Evolutionary conservation across 2,888 invertebrate species (phyloP).

Genomic region (Callyntrura sp.): DNA sequence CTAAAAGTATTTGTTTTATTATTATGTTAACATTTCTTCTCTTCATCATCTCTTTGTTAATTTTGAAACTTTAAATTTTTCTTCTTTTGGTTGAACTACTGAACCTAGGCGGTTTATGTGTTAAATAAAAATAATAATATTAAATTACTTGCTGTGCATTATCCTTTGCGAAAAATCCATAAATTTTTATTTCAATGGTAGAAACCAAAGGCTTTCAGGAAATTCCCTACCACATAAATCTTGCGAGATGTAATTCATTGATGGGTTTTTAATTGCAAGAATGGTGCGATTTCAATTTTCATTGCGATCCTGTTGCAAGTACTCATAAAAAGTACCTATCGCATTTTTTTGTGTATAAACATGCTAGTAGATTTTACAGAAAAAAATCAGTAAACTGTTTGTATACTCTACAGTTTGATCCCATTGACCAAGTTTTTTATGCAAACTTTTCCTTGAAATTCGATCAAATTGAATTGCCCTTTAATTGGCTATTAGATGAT

Average conservation of each 20-base stretch:
- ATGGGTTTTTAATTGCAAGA: conserved; percentile 73
- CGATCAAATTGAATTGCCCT: conserved; percentile 52
- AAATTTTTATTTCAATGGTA: not conserved
- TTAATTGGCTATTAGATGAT: conserved; percentile 65
- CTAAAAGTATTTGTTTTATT: no score
- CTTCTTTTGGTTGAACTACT: no score
- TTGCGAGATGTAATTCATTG: conserved; percentile 53
- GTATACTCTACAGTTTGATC: conserved; percentile 9
- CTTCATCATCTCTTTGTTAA: no score
- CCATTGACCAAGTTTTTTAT: not conserved
- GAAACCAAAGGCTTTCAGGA: conserved; percentile 40
- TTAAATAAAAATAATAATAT: no score
- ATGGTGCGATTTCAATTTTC: conserved; percentile 58
- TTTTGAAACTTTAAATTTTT: no score
- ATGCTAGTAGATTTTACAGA: no score
- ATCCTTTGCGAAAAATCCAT: no score
- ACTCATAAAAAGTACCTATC: not conserved
- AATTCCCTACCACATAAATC: conserved; percentile 52
- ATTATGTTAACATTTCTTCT: no score
- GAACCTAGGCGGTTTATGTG: no score
- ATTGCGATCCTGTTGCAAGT: not conserved
- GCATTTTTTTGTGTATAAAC: not conserved
- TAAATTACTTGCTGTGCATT: no score
- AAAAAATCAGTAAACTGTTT: conserved; percentile 25
- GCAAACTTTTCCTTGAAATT: conserved; percentile 19